Base-by-base conservation (phyloP, 30 jellyfish, hydroid and myxozoan genomes). In the Aurelia aurita region DNA sequence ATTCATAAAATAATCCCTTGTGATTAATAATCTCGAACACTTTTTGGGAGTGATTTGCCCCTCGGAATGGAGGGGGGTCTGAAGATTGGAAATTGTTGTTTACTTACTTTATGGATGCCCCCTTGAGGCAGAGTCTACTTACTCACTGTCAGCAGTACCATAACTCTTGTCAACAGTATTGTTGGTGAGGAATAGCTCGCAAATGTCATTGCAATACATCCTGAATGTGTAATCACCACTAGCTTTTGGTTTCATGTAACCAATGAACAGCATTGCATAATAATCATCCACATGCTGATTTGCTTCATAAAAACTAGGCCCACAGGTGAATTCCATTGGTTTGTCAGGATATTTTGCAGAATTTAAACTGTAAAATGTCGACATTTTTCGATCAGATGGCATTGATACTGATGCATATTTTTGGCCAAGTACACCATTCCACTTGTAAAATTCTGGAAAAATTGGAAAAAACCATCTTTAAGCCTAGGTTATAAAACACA, bases 371-470 rank as follows among this genome's bases (percentile, higher is more conserved):
- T 69, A 69, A 16, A 63, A 60, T 10, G 47, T 32, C 16, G 81
- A 44, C 34, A 69, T 35, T 39, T 44, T 16, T n/a, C 51, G 51
- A 19, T 35, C 34, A 39, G 1, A 3, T 34, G 81, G 81, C 4
- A 43, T 35, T 35, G 58, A 2, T 3, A 74, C 58, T 4, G 47
- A 53, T 43, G 55, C 66, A 21, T 74, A 74, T 20, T 59, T 74
- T 0, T 74, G 86, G 2, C 75, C 86, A 53, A 74, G n/a, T 8
- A 74, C 59, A 11, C 86, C 86, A 21, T 58, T 74, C 86, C 86
- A 74, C 3, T 74, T 74, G 43, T 74, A 74, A 45, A 53, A 59
- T 53, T 23, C 86, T 74, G 29, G 27, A 45, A 73, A 43, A 31
- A 29, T 26, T 34, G 8, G 12, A 13, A 18, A 32, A 32, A 13